These are phyloP conservation scores for Gymnosoma rotundatum DNA, from an alignment of 2,888 invertebrate genomes.

Conservation along the genomic window DNA sequence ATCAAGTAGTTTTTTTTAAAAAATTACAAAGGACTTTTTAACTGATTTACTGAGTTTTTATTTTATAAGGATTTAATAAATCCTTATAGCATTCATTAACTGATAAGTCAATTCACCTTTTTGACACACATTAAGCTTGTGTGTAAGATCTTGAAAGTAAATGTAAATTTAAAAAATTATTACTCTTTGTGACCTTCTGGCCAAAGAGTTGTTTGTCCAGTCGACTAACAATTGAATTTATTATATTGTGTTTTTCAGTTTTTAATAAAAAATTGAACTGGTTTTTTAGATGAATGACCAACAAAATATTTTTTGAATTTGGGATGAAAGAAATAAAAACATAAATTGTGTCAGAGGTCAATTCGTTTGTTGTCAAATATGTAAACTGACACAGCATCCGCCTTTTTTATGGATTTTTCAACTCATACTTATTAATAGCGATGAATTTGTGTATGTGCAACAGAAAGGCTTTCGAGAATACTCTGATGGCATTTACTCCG, in stretches of 20 bases:
- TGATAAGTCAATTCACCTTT: slow-evolving; percentile 2
- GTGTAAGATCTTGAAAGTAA: background rate
- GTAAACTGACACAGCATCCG: slow-evolving; percentile 60
- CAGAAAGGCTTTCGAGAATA: slow-evolving; percentile 4
- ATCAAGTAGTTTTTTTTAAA: background rate
- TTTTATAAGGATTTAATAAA: too few relatives aligned
- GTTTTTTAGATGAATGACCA: slow-evolving; percentile 26
- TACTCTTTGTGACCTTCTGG: slow-evolving; percentile 41
- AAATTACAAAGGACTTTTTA: too few relatives aligned
- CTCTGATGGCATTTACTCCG: slow-evolving; percentile 40
- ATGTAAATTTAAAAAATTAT: background rate
- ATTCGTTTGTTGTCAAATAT: slow-evolving; percentile 52
- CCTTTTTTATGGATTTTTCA: slow-evolving; percentile 23
- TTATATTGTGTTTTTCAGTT: slow-evolving; percentile 26
- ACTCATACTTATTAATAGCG: background rate
- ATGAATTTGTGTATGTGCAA: background rate
- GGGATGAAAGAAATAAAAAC: slow-evolving; percentile 15
- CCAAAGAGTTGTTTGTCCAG: slow-evolving; percentile 63
- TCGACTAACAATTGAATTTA: slow-evolving; percentile 50
- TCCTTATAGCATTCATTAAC: background rate
- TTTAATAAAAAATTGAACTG: slow-evolving; percentile 48
- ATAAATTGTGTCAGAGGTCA: slow-evolving; percentile 65
- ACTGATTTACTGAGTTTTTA: background rate
- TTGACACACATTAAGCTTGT: slow-evolving; percentile 48
- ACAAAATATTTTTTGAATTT: background rate